Percentiles rank a stretch among this genome's conserved stretches.
Conservation (phyloP, 2,113 vertebrate genomes). For the Dipodomys stephensi region DNA sequence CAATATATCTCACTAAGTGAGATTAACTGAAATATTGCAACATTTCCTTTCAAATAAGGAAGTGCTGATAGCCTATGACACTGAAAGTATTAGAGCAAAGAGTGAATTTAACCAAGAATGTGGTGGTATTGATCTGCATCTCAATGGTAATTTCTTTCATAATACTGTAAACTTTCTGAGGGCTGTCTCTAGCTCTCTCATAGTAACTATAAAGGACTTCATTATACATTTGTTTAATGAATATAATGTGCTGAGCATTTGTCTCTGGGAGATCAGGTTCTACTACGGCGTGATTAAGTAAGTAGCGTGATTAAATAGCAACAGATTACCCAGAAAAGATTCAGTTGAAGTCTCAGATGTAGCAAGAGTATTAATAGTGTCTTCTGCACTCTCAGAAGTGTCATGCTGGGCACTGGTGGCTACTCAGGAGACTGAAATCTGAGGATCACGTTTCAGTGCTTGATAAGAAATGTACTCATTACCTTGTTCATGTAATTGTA, state of each 20-base stretch:
- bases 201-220: not conserved
- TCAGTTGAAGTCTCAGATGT: not conserved
- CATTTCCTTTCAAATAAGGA: slow-evolving; percentile 68
- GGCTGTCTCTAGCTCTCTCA: not conserved
- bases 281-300: not conserved
- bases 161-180: not conserved
- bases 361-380: not conserved
- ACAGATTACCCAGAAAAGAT: not conserved
- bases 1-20: slow-evolving; percentile 34
- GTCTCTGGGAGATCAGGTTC: not conserved
- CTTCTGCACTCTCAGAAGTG: not conserved
- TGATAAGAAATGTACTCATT: too few species aligned
- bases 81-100: not conserved
- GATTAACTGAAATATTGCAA: slow-evolving; percentile 40
- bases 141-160: not conserved
- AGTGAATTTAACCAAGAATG: not conserved
- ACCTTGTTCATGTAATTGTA: too few species aligned
- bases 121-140: not conserved
- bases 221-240: not conserved
- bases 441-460: too few species aligned
- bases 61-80: slow-evolving; percentile 21
- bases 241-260: not conserved
- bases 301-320: not conserved
- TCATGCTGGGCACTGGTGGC: not conserved
- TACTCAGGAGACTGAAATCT: too few species aligned